Evolutionary conservation across 2,888 invertebrate species (phyloP).

Genomic region (Dasypogon diadema): DNA sequence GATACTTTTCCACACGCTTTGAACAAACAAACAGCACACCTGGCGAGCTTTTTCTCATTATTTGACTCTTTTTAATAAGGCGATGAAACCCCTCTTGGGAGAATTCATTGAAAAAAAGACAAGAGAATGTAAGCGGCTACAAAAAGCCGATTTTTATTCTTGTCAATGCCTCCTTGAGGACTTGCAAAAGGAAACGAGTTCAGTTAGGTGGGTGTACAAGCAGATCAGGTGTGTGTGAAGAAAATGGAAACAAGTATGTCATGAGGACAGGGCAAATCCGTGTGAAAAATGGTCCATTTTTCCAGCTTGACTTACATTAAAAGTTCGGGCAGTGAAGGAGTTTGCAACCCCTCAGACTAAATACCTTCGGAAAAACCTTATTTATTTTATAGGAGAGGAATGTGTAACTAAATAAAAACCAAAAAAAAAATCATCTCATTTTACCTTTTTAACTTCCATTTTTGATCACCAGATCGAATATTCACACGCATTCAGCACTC

Average conservation of each 20-base stretch:
- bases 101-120: slow-evolving; percentile 9
- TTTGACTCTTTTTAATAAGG: slow-evolving; percentile 45
- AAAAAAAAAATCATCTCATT: slow-evolving; percentile 39
- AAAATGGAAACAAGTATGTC: slow-evolving; percentile 25
- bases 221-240: neutral
- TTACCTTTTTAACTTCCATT: slow-evolving; percentile 56
- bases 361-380: neutral
- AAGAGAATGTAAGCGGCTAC: neutral
- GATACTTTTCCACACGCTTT: neutral
- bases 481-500: neutral
- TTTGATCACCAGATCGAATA: slow-evolving; percentile 27
- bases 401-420: no score
- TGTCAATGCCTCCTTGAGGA: slow-evolving; percentile 17
- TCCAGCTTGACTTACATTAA: neutral
- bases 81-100: neutral
- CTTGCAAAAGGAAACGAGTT: neutral
- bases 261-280: slow-evolving; percentile 4
- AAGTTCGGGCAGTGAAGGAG: neutral
- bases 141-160: slow-evolving; percentile 34
- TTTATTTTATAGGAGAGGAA: no score
- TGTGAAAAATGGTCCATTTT: slow-evolving; percentile 4
- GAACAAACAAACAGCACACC: slow-evolving; percentile 15
- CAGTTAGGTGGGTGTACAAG: no score
- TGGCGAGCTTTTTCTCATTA: slow-evolving; percentile 24
- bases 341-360: slow-evolving; percentile 33